Evolutionary conservation across 2,888 invertebrate species (phyloP), one percentile per base, ranked within the genome.

Genomic region (Galerucella calmariensis): DNA sequence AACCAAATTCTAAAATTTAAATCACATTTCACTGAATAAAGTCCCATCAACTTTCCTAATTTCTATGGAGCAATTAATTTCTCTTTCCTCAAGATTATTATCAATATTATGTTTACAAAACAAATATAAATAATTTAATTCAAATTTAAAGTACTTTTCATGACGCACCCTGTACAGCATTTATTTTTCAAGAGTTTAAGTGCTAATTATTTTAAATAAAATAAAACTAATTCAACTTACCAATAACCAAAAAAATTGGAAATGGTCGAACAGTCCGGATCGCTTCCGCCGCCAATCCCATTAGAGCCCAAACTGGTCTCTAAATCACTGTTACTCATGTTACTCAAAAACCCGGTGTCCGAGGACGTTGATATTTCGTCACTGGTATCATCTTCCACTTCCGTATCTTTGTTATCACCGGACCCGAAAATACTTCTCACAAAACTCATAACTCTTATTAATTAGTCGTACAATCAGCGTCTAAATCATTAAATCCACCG

Each of bases 181-280:
- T 20, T 20, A 20, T 20, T 20, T 20, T 20, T 20, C 20, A 20
- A 20, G 20, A 27, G 4, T 27, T 27, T 27, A 2, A 27, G 27
- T 27, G 27, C 4, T 27, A 27, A 27, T 27, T 27, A 35, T 35
- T 35, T 6, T 1, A 41, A 41, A 41, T 9, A 41, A 41, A 41
- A 41, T 41, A 41, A 41, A 41, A 41, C 8, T 41, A 8, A 41
- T 41, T 41, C 8, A 8, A 41, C 35, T 44, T 83, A 88, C 88
- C 88, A 88, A 79, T 88, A 87, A 76, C 87, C 87, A 76, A 88
- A 88, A 79, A 88, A 88, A 73, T 87, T 87, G 0, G 87, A 87
- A 75, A 88, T 87, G 2, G 87, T 85, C 1, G 86, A 86, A 78
- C 87, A 87, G 77, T 88, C 87, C 0, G 87, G 83, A 10, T 86